Evolutionary conservation across 2,888 invertebrate genomes (phyloP).

Genomic region (Homarus gammarus): DNA sequence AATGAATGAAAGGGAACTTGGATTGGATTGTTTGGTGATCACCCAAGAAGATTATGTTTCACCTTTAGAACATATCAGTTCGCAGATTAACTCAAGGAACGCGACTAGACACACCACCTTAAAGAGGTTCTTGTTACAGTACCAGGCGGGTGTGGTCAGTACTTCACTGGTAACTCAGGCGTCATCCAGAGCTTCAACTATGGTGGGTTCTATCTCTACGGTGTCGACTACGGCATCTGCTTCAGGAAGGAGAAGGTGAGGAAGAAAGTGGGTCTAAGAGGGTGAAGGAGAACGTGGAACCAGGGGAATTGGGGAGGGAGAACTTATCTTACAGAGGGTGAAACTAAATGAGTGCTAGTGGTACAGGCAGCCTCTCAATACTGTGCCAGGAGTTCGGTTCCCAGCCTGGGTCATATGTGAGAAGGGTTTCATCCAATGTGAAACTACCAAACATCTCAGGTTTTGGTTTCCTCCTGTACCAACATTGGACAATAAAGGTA

Average conservation of each 20-base stretch:
- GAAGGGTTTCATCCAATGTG: no score
- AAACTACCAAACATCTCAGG: no score
- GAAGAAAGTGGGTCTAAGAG: neutral
- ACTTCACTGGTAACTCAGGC: slow-evolving; percentile 40
- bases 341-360: no score
- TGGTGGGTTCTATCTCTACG: slow-evolving; percentile 56
- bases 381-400: no score
- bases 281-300: neutral
- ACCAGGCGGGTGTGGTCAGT: slow-evolving; percentile 63
- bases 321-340: neutral
- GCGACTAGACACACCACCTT: neutral
- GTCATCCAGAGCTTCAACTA: slow-evolving; percentile 60
- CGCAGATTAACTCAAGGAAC: neutral
- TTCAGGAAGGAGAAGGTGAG: slow-evolving; percentile 67
- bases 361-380: no score
- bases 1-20: no score
- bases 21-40: no score
- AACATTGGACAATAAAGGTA: no score
- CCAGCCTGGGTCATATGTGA: no score
- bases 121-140: slow-evolving; percentile 25
- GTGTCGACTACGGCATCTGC: slow-evolving; percentile 61
- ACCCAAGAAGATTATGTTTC: neutral
- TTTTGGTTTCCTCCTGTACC: no score
- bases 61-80: neutral
- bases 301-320: neutral